Evolutionary conservation across 92 coral and sea anemone species (phyloP), one percentile per base, ranked within the genome.

Genomic region (Zoanthus solanderi): DNA sequence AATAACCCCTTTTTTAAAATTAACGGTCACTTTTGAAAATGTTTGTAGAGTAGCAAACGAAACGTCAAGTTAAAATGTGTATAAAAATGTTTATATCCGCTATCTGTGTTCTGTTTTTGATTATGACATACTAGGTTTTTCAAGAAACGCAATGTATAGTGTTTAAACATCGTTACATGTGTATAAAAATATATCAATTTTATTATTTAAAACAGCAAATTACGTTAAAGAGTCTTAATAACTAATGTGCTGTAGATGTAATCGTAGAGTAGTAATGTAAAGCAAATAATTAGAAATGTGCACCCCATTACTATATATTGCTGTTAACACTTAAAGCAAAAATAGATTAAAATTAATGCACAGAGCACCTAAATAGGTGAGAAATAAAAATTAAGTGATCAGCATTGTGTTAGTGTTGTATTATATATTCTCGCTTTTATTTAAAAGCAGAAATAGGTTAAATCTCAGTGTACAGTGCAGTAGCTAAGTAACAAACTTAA

Each of bases 161-260:
- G 63, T 78, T 79, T 46, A 42, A 60, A n/a, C 30, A 58, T 58
- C n/a, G 65, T 58, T 58, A 58, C 65, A 58, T 58, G 65, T 2
- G 65, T 58, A 58, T 15, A 12, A 1, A 15, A 17, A 58, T 12
- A 58, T 58, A 58, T 58, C n/a, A 58, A 58, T 58, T 11, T 14
- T 16, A 58, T 17, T 58, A 13, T 58, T 58, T 58, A 58, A 58
- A 58, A n/a, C n/a, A 14, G 65, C 65, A 58, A 58, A 58, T 58
- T 53, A 58, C 23, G 42, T 37, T 37, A 37, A 79, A 57, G 32
- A 57, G 63, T 13, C 61, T 53, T 68, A 53, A 31, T 17, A 77
- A 77, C 54, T 77, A 4, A 56, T 56, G 61, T 56, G 61, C 61
- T 11, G 61, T 56, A 56, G 17, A 56, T 56, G 61, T 56, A 56